phyloP scores from a whole-genome alignment of 1,140 invertebrate genomes.

The Amphibalanus amphitrite region DNA sequence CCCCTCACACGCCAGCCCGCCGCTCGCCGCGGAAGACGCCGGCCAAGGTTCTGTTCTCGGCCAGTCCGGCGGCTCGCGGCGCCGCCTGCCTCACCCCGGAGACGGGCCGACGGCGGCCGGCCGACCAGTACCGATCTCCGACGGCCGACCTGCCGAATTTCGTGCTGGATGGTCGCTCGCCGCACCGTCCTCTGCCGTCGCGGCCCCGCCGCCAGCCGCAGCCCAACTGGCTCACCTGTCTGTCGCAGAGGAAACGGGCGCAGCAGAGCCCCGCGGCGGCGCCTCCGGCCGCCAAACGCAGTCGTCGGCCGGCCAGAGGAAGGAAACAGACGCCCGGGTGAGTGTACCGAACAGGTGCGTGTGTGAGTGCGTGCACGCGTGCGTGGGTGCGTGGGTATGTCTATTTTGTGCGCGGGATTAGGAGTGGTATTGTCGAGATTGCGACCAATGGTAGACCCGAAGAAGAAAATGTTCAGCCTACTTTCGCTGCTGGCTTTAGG shows the following conservation, averaged over 20 bases:
- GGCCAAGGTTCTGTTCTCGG: not conserved
- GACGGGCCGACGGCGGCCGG: not conserved
- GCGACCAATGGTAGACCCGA: no score
- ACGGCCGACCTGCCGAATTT: not conserved
- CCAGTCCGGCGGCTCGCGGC: not conserved
- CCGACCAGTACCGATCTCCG: not conserved
- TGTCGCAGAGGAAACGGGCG: not conserved
- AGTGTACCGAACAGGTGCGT: no score
- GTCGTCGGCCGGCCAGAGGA: no score
- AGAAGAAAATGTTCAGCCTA: no score
- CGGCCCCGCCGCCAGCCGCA: no score
- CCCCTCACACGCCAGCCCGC: not conserved
- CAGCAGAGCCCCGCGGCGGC: not conserved
- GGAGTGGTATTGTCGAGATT: no score
- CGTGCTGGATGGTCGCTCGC: not conserved
- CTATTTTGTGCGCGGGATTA: no score
- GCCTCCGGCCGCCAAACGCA: not conserved
- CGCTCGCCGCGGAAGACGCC: not conserved
- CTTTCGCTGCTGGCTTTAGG: no score
- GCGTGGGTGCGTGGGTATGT: no score
- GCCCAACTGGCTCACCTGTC: not conserved
- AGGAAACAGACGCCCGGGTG: not conserved
- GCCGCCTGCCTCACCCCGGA: not conserved
- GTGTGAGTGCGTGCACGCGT: no score
- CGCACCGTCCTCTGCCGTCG: not conserved